A percentile compares a stretch with the other conserved stretches of the same genome.
Evolutionary conservation across 2,888 invertebrate genomes (phyloP).

Genomic region (Myopa tessellatipennis): DNA sequence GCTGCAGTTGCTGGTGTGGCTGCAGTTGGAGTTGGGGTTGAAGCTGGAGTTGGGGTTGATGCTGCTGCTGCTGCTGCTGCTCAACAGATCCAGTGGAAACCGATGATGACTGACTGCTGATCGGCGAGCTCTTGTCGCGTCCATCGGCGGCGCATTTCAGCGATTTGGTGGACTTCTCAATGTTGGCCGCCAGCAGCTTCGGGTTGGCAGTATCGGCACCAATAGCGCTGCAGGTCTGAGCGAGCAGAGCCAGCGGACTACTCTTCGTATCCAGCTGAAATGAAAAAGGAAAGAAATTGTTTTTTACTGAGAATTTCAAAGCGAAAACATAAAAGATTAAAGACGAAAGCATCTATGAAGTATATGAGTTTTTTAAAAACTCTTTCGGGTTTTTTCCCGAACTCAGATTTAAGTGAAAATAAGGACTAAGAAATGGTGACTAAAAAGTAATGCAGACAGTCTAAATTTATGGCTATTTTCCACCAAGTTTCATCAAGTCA

Average conservation of each 20-base stretch:
- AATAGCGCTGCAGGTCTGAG: constrained; percentile 97
- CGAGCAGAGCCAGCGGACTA: constrained; percentile 93
- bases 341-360: no score
- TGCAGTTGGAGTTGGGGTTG: constrained; percentile 58
- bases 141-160: constrained; percentile 67
- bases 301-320: background rate
- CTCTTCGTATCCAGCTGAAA: constrained; percentile 97
- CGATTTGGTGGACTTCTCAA: constrained; percentile 76
- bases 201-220: constrained; percentile 88
- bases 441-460: no score
- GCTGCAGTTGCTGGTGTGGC: constrained; percentile 44
- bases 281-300: constrained; percentile 60
- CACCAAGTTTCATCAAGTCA: no score
- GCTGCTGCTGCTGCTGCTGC: constrained; percentile 53
- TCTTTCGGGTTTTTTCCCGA: no score
- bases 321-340: no score
- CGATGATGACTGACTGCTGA: constrained; percentile 65
- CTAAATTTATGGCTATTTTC: no score
- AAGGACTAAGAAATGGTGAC: no score
- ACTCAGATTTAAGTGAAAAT: no score
- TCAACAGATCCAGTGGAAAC: constrained; percentile 69
- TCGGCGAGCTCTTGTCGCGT: constrained; percentile 74
- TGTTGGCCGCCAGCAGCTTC: constrained; percentile 79
- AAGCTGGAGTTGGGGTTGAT: constrained; percentile 53
- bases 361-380: no score